Conservation (phyloP, 2,113 vertebrate species). For the Euleptes europaea region DNA sequence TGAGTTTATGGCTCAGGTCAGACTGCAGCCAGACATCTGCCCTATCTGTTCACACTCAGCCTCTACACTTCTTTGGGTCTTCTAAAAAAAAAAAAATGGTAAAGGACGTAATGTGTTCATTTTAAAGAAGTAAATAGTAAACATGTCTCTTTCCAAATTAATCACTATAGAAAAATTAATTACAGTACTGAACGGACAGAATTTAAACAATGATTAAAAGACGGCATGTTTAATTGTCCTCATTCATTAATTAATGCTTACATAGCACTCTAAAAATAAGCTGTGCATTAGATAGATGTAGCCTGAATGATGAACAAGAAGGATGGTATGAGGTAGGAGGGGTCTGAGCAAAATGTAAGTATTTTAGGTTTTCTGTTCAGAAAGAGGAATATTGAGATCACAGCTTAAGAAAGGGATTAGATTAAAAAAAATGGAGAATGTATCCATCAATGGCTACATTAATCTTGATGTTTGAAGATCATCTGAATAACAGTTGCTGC, state of each 20-base stretch:
- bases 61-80: background rate
- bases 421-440: too few relatives aligned
- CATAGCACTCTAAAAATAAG: slow-evolving; percentile 11
- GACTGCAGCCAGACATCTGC: background rate
- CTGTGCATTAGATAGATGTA: accelerated
- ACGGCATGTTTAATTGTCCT: slow-evolving; percentile 19
- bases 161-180: slow-evolving; percentile 33
- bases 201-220: slow-evolving; percentile 28
- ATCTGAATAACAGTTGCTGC: too few relatives aligned
- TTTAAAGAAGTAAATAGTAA: background rate
- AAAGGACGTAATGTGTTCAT: background rate
- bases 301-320: slow-evolving; percentile 2
- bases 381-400: too few relatives aligned
- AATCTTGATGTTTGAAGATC: too few relatives aligned
- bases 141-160: slow-evolving; percentile 9
- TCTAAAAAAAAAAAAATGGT: background rate
- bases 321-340: background rate
- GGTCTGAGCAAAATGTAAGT: background rate
- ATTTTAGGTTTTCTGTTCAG: background rate
- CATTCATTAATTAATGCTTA: slow-evolving; percentile 43
- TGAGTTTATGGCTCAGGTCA: background rate
- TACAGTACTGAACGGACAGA: slow-evolving; percentile 4
- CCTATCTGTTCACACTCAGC: background rate
- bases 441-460: too few relatives aligned
- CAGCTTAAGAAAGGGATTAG: too few relatives aligned